Base-by-base conservation (phyloP, 2,797 vertebrate genomes). In the Aulostomus chinensis region DNA sequence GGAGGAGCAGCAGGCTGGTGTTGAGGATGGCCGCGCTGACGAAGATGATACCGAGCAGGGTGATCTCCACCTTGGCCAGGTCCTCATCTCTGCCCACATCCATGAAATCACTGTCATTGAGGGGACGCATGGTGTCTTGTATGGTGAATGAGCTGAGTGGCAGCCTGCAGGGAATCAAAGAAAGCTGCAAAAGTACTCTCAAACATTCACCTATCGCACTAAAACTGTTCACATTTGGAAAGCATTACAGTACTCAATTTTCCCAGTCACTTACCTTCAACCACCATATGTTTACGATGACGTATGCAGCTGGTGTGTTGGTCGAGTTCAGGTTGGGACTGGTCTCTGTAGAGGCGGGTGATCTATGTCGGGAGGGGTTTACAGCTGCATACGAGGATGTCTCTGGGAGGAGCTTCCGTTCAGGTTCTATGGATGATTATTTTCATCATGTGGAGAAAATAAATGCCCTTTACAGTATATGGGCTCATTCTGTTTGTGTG, bases 1-100 rank as follows among this genome's bases (percentile, higher is more conserved):
- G 77, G 35, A 86, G 31, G 0, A 81, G 33, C 43, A 90, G 53
- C 38, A 90, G 63, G 6, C 39, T 26, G 15, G 31, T 55, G 78
- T 91, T 91, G 43, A 87, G 81, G 55, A 88, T 16, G 12, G 84
- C 28, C 4, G 88, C 85, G 36, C 74, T 51, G 58, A 81, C 20
- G 68, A 91, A 91, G 55, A 91, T 74, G 13, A 78, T 35, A 3
- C 81, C 58, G 40, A 91, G 85, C 15, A 88, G 69, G 2, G 68
- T 55, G 28, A 91, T 82, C 74, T 91, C 87, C 58, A 83, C 71
- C 21, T 13, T 45, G 34, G 88, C 88, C 67, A 90, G 50, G 26
- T 47, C 36, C 55, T 88, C 81, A 14, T 90, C 76, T 47, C 87
- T 69, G 4, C 47, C 38, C 5, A 58, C n/a, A 20, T 85, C 59